Conservation (phyloP, 2,113 vertebrate genomes). For the Lathamus discolor region DNA sequence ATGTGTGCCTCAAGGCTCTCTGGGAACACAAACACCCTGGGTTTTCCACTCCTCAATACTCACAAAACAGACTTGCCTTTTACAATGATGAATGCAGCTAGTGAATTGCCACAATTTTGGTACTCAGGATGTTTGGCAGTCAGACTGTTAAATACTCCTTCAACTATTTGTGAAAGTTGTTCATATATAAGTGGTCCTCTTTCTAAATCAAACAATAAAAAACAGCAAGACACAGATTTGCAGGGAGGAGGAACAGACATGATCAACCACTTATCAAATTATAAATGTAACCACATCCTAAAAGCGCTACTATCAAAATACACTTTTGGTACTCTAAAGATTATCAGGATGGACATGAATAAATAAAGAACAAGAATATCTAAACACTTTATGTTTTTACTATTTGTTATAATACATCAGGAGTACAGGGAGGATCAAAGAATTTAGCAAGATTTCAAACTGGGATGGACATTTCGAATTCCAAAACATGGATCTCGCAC, state of each 20-base stretch:
- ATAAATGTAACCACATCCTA: background rate
- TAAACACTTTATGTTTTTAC: background rate
- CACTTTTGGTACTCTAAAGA: background rate
- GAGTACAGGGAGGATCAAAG: conserved; percentile 65
- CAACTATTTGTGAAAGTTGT: conserved; percentile 76
- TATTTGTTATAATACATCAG: background rate
- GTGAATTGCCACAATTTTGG: conserved; percentile 78
- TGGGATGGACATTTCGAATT: background rate
- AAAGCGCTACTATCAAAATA: background rate
- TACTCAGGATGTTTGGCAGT: conserved; percentile 76
- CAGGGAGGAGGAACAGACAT: accelerated
- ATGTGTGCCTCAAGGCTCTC: background rate
- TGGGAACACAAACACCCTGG: background rate
- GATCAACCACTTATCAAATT: background rate
- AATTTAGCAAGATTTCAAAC: background rate
- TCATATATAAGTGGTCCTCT: conserved; percentile 66
- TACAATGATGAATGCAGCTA: conserved; percentile 89
- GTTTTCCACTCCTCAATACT: background rate
- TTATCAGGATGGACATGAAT: background rate
- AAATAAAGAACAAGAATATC: background rate
- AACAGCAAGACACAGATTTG: background rate
- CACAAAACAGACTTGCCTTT: conserved; percentile 75
- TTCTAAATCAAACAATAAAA: conserved; percentile 60
- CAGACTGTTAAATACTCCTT: conserved; percentile 78
- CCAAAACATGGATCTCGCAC: accelerated